Evolutionary conservation across 2,113 vertebrate species (phyloP).

Genomic region (Charadrius vociferus): DNA sequence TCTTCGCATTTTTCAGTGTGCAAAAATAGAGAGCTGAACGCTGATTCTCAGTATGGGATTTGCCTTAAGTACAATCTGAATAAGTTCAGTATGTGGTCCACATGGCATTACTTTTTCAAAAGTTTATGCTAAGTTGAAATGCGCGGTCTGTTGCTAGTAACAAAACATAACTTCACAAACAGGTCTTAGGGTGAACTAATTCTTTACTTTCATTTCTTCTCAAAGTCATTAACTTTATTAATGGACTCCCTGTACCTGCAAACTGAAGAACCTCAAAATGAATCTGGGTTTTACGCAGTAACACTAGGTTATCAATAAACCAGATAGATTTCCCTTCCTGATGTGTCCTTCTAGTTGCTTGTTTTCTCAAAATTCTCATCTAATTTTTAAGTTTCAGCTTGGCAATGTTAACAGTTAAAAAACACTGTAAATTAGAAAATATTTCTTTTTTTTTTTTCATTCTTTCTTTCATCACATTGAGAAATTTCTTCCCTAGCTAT

Average conservation of each 20-base stretch:
- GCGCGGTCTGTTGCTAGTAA: not conserved
- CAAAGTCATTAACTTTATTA: not conserved
- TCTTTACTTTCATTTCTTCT: not conserved
- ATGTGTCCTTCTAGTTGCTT: not conserved
- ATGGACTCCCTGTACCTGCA: not conserved
- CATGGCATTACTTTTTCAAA: not conserved
- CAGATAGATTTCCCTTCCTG: not conserved
- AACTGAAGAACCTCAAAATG: not conserved
- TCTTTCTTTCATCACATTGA: slow-evolving; percentile 22
- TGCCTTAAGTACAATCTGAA: not conserved
- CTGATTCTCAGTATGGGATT: not conserved
- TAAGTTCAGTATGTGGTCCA: not conserved
- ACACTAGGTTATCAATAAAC: not conserved
- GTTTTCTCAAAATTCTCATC: not conserved
- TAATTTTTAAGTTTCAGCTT: not conserved
- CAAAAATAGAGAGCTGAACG: not conserved
- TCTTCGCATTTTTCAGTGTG: not conserved
- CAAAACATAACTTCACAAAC: not conserved
- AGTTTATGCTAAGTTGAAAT: not conserved
- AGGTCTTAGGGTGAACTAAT: not conserved
- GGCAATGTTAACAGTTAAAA: not conserved
- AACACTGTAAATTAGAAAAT: not conserved
- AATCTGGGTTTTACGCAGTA: not conserved
- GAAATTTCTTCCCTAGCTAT: slow-evolving; percentile 42
- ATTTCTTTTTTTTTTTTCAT: not conserved